These are phyloP conservation scores for Pocillopora meandrina DNA, from an alignment of 92 coral and sea anemone genomes.

Conservation along the genomic window DNA sequence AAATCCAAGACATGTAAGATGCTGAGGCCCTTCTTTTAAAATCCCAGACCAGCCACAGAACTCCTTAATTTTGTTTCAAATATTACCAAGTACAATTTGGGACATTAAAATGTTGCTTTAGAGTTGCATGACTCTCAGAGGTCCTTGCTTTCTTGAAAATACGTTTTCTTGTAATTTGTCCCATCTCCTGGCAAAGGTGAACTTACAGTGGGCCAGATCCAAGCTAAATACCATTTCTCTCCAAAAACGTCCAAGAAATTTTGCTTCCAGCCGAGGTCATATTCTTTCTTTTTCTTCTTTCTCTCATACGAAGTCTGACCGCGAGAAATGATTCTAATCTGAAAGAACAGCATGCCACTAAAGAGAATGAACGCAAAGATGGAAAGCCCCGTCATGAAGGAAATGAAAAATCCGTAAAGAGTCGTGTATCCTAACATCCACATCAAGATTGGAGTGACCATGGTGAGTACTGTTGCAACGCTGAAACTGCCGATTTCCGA, in stretches of 20 bases:
- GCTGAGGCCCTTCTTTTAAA: too few relatives aligned
- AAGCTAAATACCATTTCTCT: slow-evolving; percentile 80
- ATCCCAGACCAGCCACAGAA: too few relatives aligned
- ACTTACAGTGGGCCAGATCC: slow-evolving; percentile 88
- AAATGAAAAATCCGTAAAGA: slow-evolving; percentile 77
- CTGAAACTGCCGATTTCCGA: slow-evolving; percentile 75
- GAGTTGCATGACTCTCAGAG: neutral
- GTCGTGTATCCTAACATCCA: slow-evolving; percentile 83
- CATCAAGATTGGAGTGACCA: slow-evolving; percentile 84
- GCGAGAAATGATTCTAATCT: slow-evolving; percentile 69
- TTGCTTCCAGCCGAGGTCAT: slow-evolving; percentile 74
- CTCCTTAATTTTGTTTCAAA: too few relatives aligned
- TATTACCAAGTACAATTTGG: too few relatives aligned
- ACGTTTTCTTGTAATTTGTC: slow-evolving; percentile 64
- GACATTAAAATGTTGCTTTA: too few relatives aligned
- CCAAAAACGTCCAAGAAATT: slow-evolving; percentile 90
- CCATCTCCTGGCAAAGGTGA: slow-evolving; percentile 91
- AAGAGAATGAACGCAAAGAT: slow-evolving; percentile 81
- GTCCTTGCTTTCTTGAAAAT: slow-evolving; percentile 11
- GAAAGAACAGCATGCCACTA: slow-evolving; percentile 80
- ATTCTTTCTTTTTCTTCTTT: slow-evolving; percentile 73
- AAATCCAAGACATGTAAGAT: too few relatives aligned
- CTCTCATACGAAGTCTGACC: slow-evolving; percentile 95
- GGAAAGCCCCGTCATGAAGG: slow-evolving; percentile 84
- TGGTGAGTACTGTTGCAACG: slow-evolving; percentile 78